Conservation (phyloP, 2,888 invertebrate species). For the Papilio protenor region DNA sequence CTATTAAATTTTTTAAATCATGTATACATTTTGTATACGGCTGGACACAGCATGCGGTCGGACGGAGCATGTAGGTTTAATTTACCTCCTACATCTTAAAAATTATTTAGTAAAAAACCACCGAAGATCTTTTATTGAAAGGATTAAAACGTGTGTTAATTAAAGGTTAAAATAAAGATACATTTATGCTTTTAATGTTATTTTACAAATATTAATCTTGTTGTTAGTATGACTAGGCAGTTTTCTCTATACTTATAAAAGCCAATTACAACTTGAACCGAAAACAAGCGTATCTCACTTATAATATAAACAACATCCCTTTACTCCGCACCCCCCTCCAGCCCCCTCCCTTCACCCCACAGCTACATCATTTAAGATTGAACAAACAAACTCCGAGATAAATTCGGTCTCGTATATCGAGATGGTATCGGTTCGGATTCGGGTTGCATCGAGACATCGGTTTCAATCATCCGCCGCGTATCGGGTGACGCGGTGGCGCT, state of each 20-base stretch:
- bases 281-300: conserved; percentile 24
- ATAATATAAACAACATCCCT: conserved; percentile 28
- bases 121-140: background rate
- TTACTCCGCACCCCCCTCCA: background rate
- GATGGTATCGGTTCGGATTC: conserved; percentile 63
- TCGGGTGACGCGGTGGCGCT: conserved; percentile 29
- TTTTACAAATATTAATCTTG: background rate
- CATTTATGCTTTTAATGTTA: background rate
- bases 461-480: conserved; percentile 49
- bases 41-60: conserved; percentile 37
- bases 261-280: conserved; percentile 15
- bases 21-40: conserved; percentile 23
- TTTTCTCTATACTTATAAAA: background rate
- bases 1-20: conserved; percentile 39
- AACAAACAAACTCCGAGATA: conserved; percentile 60
- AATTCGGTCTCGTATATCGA: conserved; percentile 69
- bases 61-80: conserved; percentile 8
- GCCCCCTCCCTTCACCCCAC: conserved; percentile 7
- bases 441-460: conserved; percentile 50
- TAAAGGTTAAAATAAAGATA: background rate
- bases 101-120: conserved; percentile 3
- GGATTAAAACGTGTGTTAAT: conserved; percentile 2
- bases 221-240: background rate
- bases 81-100: conserved; percentile 27
- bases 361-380: conserved; percentile 42